Evolutionary conservation across 2,797 vertebrate species (phyloP).

Genomic region (Clarias pachynema): DNA sequence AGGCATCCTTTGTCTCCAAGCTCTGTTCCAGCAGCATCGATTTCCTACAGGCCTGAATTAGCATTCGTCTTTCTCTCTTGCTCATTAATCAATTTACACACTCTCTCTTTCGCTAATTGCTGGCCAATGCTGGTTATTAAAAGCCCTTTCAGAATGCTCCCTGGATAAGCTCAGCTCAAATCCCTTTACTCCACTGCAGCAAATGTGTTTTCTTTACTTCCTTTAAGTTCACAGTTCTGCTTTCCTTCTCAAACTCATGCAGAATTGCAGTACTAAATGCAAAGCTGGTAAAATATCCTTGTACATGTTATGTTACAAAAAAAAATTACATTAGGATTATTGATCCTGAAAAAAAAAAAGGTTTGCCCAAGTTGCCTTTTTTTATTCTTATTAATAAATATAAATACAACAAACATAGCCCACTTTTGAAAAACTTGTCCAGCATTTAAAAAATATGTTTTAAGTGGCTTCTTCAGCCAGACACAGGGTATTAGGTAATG

Average conservation of each 20-base stretch:
- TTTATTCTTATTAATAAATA: neutral
- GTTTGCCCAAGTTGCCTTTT: too few relatives aligned
- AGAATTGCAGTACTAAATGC: conserved; percentile 31
- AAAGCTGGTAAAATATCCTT: neutral
- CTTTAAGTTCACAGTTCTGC: conserved; percentile 9
- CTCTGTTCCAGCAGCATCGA: conserved; percentile 59
- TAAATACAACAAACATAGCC: too few relatives aligned
- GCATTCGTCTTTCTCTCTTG: conserved; percentile 56
- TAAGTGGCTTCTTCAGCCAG: neutral
- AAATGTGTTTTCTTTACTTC: conserved; percentile 40
- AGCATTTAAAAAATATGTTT: neutral
- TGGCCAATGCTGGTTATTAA: conserved; percentile 57
- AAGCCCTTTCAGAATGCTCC: conserved; percentile 59
- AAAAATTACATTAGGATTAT: neutral
- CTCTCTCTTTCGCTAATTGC: conserved; percentile 61
- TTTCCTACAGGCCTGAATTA: conserved; percentile 60
- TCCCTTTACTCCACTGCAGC: conserved; percentile 50
- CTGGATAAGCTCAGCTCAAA: conserved; percentile 54
- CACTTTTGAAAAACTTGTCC: neutral
- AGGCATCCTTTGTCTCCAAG: conserved; percentile 59
- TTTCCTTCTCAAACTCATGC: conserved; percentile 37
- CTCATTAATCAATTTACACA: conserved; percentile 63
- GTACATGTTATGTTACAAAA: neutral
- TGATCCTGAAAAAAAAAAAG: neutral
- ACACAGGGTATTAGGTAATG: neutral